Conservation (phyloP, 2,797 vertebrate genomes). For the Myiothlypis chrysogaster region DNA sequence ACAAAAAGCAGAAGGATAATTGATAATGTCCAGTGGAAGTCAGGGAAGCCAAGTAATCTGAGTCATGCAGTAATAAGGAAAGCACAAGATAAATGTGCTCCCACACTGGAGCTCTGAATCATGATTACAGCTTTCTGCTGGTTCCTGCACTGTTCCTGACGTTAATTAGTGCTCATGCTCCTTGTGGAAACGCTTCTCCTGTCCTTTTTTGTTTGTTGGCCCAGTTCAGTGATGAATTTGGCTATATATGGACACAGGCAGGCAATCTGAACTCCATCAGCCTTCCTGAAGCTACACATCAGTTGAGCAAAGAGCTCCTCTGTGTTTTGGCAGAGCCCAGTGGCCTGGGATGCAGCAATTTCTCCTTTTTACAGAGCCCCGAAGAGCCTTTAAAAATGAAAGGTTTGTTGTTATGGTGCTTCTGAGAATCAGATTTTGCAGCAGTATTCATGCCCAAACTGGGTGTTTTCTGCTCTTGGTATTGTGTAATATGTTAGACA, state of each 20-base stretch:
- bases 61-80: conserved; percentile 24
- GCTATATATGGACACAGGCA: background rate
- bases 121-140: conserved; percentile 41
- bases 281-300: background rate
- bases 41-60: background rate
- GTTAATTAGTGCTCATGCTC: conserved; percentile 7
- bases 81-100: conserved; percentile 46
- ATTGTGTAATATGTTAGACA: background rate
- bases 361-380: background rate
- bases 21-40: conserved; percentile 34
- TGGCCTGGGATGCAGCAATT: background rate
- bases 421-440: background rate
- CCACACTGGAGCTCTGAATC: conserved; percentile 42
- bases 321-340: background rate
- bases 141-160: background rate
- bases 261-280: background rate
- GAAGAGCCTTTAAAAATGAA: background rate
- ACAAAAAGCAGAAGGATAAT: background rate
- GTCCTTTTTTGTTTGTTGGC: background rate
- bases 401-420: background rate
- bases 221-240: conserved; percentile 2
- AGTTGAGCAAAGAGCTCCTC: background rate
- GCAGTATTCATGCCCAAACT: background rate
- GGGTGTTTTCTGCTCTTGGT: background rate
- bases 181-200: background rate